Conservation (phyloP, 2,888 invertebrate genomes). For the Melanophora roralis region DNA sequence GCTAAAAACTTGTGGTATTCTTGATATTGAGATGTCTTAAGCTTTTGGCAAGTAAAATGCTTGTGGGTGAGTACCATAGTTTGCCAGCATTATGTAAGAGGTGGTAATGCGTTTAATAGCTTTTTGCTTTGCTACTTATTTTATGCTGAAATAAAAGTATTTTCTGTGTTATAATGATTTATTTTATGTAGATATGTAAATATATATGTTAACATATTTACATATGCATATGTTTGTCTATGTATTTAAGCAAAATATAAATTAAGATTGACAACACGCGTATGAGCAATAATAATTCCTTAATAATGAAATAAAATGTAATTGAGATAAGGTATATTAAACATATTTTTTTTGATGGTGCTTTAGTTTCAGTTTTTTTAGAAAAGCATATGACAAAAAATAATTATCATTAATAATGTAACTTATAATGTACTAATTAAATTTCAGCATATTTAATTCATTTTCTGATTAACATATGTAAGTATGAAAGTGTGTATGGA, state of each 20-base stretch:
- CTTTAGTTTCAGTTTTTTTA: neutral
- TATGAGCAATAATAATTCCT: conserved; percentile 22
- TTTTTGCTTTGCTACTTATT: neutral
- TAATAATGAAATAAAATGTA: conserved; percentile 21
- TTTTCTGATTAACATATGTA: too few relatives aligned
- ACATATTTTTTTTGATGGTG: conserved; percentile 45
- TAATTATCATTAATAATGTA: too few relatives aligned
- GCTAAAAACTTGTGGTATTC: conserved; percentile 15
- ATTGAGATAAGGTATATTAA: conserved; percentile 39
- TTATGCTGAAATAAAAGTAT: neutral
- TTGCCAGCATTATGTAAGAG: conserved; percentile 29
- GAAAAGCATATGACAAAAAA: too few relatives aligned
- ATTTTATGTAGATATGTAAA: neutral
- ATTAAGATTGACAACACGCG: conserved; percentile 29
- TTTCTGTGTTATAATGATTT: neutral
- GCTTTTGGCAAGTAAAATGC: conserved; percentile 14
- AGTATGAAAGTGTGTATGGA: too few relatives aligned
- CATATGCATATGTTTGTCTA: too few relatives aligned
- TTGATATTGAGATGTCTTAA: conserved; percentile 27
- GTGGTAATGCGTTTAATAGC: conserved; percentile 48
- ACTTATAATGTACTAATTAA: too few relatives aligned
- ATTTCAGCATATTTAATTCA: too few relatives aligned
- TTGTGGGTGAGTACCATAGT: neutral
- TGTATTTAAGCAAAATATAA: conserved; percentile 18
- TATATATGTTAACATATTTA: too few relatives aligned